phyloP scores from a whole-genome alignment of 2,797 vertebrate genomes.

The Okamejei kenojei region DNA sequence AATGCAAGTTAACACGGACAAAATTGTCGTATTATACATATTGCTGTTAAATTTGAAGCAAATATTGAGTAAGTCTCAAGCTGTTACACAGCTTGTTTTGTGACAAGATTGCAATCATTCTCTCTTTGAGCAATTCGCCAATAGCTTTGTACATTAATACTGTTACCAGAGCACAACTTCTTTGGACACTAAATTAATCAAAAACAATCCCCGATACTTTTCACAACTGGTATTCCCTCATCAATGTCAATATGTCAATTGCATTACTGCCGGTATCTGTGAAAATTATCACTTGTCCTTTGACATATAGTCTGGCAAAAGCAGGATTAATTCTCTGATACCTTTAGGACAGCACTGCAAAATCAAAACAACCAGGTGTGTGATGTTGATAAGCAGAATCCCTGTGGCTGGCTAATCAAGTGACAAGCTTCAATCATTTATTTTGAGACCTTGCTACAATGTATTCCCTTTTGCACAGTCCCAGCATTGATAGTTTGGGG shows the following conservation, averaged over 20 bases:
- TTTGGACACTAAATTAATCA: constrained; percentile 13
- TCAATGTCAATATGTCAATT: constrained; percentile 29
- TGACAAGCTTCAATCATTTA: constrained; percentile 26
- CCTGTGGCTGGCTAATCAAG: constrained; percentile 21
- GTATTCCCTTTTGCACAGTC: not conserved
- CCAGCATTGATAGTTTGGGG: not conserved
- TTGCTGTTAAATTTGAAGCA: not conserved
- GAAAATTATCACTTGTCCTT: constrained; percentile 18
- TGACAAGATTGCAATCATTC: not conserved
- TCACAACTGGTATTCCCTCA: not conserved
- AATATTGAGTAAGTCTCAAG: not conserved
- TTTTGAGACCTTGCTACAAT: not conserved
- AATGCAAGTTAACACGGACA: not conserved
- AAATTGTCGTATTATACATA: not conserved
- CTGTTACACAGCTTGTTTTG: not conserved
- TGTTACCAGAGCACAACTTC: not conserved
- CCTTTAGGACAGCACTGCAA: not conserved
- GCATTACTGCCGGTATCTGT: not conserved
- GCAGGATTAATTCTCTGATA: constrained; percentile 28
- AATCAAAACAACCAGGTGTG: constrained; percentile 21
- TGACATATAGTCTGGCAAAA: not conserved
- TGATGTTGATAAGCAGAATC: constrained; percentile 34
- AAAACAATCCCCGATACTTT: not conserved
- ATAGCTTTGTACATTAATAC: not conserved
- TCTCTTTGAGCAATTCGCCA: not conserved